Base-by-base conservation (phyloP, 2,888 invertebrate species). In the Dichetophora obliterata region DNA sequence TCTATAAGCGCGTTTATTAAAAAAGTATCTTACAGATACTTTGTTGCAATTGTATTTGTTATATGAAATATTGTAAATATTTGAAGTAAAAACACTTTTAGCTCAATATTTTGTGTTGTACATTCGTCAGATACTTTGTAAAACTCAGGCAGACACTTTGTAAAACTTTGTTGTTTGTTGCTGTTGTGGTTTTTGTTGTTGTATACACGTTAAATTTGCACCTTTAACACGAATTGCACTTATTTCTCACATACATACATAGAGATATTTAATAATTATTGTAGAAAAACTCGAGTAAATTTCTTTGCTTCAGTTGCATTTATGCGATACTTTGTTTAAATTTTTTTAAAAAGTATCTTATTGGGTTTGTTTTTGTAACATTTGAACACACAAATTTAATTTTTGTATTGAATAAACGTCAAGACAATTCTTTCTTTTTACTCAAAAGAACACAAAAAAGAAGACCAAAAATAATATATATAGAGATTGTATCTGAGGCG, bases 401-500 rank as follows among this genome's bases (percentile, higher is more conserved):
- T 37, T 65, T 27, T 22, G 31, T 65, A 37, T 65, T 6, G 2
- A 9, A 34, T n/a, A 65, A 65, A 31, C 37, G 37, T 14, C 31
- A 65, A n/a, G 2, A 61, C 11, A 16, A 50, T 24, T 31, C n/a
- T 57, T 37, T 34, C n/a, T 16, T 50, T 52, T 14, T 50, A 52
- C 34, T 5, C 19, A 70, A 54, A 70, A 27, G 31, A 37, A n/a
- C 34, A 59, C 19, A 14, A 31, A 54, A 71, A 43, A 37, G 19
- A 34, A 54, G 34, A 66, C n/a, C n/a, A 43, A 5, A 34, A 6
- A 70, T 9, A 16, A 54, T 54, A 19, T 54, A 19, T 70, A 50
- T n/a, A 50, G 31, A 31, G 34, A 52, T 57, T 65, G 66, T 74
- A 66, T 74, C 74, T 74, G 65, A 74, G 59, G 66, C 74, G 74